Percentiles rank a stretch among this genome's conserved stretches.
Conservation (phyloP, 2,113 vertebrate genomes). For the Mirounga angustirostris region DNA sequence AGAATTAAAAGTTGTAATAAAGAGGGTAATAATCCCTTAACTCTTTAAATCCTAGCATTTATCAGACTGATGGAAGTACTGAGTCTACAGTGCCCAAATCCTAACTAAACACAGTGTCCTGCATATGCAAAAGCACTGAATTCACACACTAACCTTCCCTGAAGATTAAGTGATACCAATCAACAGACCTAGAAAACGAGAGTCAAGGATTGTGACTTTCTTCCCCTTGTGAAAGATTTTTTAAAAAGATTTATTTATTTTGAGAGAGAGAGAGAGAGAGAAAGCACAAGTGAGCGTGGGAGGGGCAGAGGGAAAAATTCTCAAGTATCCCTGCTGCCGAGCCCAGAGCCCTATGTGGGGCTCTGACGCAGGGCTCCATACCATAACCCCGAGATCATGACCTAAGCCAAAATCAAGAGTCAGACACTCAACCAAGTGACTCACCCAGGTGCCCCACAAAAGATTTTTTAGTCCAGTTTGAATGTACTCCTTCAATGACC, state of each 20-base stretch:
- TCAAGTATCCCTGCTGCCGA: neutral
- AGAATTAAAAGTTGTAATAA: conserved; percentile 23
- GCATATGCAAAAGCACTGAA: neutral
- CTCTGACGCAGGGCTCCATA: neutral
- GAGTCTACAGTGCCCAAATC: neutral
- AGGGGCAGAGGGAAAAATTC: neutral
- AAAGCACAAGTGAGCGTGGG: neutral
- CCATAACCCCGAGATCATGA: neutral
- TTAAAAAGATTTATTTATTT: neutral
- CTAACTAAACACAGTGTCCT: conserved; percentile 24
- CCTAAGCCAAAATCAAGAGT: neutral
- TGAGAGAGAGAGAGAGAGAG: neutral
- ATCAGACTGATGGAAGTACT: conserved; percentile 50
- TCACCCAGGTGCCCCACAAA: neutral
- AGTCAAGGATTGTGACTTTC: neutral
- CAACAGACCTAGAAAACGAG: neutral
- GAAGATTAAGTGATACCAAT: conserved; percentile 24
- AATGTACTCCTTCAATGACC: neutral
- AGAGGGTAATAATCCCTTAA: neutral
- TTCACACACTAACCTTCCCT: neutral
- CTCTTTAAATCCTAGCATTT: conserved; percentile 39
- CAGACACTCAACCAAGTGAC: neutral
- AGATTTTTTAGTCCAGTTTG: neutral
- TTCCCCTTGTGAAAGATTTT: neutral
- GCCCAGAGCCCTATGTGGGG: neutral